Base-by-base conservation (phyloP, 2,797 vertebrate species). In the Acanthurus tractus region DNA sequence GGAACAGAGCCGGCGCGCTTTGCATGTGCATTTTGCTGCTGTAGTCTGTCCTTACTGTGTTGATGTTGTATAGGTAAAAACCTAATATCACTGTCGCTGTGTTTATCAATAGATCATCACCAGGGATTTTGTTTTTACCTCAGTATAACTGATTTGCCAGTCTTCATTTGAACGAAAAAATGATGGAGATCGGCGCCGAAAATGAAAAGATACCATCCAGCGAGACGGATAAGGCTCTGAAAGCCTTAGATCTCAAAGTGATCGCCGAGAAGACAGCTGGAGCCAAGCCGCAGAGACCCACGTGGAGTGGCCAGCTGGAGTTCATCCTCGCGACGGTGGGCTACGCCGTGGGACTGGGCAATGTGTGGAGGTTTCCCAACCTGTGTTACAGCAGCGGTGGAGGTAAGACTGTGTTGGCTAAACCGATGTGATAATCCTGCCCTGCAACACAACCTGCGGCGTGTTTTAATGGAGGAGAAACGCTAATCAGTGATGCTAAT, bases 351-450 rank as follows among this genome's bases (percentile, higher is more conserved):
- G 95, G 95, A 38, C 85, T 95, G 40, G 95, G 95, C 17, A 96
- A 95, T 9, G 86, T 95, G 20, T 95, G 95, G 95, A 90, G 95
- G 63, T 96, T 95, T 54, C 95, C 95, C 2, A 95, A 95, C 83
- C 91, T 96, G 62, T 96, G 95, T 84, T 96, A 95, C 85, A 80
- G 88, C 71, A 96, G 91, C 85, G 95, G 95, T 7, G 95, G 94
- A 93, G 95, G 95, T 96, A 61, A 91, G 90, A 10, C 8, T 8
- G 6, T 34, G 14, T 40, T 20, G 23, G 18, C 23, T 69, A 14
- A 14, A 45, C 13, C 11, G 8, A 4, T 45, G 14, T 14, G 1
- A 12, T 8, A 18, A 13, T 7, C 45, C 23, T 20, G 10, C 20
- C 14, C 17, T 29, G 12, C 17, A 49, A 63, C 20, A 70, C 10